These are phyloP conservation scores for Boloria euphrosyne DNA, from an alignment of 2,888 invertebrate species.

Conservation along the genomic window DNA sequence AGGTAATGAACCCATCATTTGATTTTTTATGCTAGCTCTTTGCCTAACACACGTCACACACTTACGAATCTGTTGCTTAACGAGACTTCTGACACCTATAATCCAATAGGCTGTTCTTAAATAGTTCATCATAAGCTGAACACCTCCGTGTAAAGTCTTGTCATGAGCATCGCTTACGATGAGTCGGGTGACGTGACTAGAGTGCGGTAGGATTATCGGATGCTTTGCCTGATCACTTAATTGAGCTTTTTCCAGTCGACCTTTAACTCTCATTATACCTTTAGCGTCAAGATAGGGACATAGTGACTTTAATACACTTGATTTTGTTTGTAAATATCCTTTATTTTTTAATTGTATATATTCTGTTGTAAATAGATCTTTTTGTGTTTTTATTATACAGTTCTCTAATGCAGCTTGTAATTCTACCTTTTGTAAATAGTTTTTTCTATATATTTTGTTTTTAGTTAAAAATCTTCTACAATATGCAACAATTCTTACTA, in stretches of 20 bases:
- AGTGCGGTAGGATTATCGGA: conserved; percentile 42
- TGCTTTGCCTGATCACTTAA: conserved; percentile 35
- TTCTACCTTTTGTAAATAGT: conserved; percentile 18
- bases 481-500: conserved; percentile 30
- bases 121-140: conserved; percentile 36
- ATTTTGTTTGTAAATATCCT: conserved; percentile 9
- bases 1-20: conserved; percentile 30
- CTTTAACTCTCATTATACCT: conserved; percentile 43
- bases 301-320: conserved; percentile 33
- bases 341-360: background rate
- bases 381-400: conserved; percentile 34
- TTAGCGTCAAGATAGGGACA: conserved; percentile 40
- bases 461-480: conserved; percentile 26
- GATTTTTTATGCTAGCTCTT: conserved; percentile 18
- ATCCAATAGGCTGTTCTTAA: conserved; percentile 39
- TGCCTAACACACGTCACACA: conserved; percentile 26
- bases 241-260: conserved; percentile 38
- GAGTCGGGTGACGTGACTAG: conserved; percentile 37
- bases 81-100: background rate
- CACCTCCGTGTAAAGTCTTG: conserved; percentile 42
- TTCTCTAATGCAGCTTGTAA: conserved; percentile 16
- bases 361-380: background rate
- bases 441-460: background rate
- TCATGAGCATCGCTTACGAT: conserved; percentile 43
- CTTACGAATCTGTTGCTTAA: conserved; percentile 20